Base-by-base conservation (phyloP, 2,113 vertebrate species). In the Aplodontia rufa region DNA sequence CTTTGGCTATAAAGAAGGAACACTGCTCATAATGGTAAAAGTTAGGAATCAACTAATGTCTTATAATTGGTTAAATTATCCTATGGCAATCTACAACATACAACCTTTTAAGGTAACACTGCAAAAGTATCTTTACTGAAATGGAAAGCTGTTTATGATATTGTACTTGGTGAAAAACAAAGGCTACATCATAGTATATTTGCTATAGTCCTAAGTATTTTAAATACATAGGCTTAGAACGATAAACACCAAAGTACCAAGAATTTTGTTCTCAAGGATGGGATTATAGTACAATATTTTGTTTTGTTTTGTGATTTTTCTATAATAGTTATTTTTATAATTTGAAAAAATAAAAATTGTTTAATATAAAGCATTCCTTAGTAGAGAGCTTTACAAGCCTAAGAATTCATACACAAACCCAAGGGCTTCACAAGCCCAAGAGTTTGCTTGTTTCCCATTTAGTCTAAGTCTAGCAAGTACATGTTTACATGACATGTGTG, bases 271-370 rank as follows among this genome's bases (percentile, higher is more conserved):
- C 35, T 87, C 42, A 45, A 24, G 16, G 32, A 66, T 28, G 58
- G 40, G 60, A 87, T 91, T 75, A 75, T 0, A 0, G 42, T 60
- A 60, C 24, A 60, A 2, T 60, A 60, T 60, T 60, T 60, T 53
- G 53, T 32, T 72, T 91, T 83, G 71, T 58, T 66, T 83, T 78
- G 51, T 78, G 16, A 84, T 78, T 92, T 84, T 72, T 53, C 62
- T 66, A 40, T 87, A 87, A 85, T 49, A 81, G 22, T 82, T 60
- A 78, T 86, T 94, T 94, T 93, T 87, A 53, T 69, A 93, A 81
- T 80, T 3, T n/a, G n/a, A 60, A 60, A 60, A 58, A 26, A 9
- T 26, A 26, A 26, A 58, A 26, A 26, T 58, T 58, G 26, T 58
- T 69, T 28, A 90, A 85, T 81, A 51, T 49, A 53, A 86, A 66